Evolutionary conservation across 1,140 invertebrate genomes (phyloP).

Genomic region (Orchesella cincta): DNA sequence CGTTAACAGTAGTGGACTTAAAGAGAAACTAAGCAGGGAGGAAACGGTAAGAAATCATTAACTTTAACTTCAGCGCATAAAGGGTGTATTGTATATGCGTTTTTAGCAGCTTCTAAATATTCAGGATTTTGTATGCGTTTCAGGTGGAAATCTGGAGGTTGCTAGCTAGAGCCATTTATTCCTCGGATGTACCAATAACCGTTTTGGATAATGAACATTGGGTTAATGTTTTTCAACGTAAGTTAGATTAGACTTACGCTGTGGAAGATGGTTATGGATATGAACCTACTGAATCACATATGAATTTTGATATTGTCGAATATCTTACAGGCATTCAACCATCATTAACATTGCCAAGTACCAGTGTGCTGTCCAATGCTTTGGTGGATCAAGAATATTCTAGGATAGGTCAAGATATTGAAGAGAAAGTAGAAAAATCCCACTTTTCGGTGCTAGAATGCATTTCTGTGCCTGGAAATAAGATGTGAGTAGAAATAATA

Average conservation of each 20-base stretch:
- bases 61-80: too few relatives aligned
- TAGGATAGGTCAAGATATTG: conserved; percentile 9
- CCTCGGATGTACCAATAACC: background rate
- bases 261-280: too few relatives aligned
- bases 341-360: conserved; percentile 12
- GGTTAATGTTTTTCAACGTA: background rate
- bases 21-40: background rate
- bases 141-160: conserved; percentile 5
- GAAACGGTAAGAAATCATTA: background rate
- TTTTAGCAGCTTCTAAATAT: background rate
- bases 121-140: background rate
- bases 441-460: conserved; percentile 20
- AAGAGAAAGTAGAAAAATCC: conserved; percentile 25
- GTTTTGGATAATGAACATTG: conserved; percentile 16
- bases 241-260: background rate
- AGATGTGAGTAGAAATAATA: background rate
- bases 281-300: too few relatives aligned
- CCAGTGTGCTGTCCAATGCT: background rate
- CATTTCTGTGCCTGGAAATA: conserved; percentile 5
- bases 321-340: background rate
- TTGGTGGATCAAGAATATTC: conserved; percentile 16
- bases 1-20: background rate
- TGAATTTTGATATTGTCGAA: too few relatives aligned
- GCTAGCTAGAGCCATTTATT: conserved; percentile 11
- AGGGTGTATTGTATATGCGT: background rate